Evolutionary conservation across 2,113 vertebrate species (phyloP), one percentile per base, ranked within the genome.

Genomic region (Rhinogobius similis): DNA sequence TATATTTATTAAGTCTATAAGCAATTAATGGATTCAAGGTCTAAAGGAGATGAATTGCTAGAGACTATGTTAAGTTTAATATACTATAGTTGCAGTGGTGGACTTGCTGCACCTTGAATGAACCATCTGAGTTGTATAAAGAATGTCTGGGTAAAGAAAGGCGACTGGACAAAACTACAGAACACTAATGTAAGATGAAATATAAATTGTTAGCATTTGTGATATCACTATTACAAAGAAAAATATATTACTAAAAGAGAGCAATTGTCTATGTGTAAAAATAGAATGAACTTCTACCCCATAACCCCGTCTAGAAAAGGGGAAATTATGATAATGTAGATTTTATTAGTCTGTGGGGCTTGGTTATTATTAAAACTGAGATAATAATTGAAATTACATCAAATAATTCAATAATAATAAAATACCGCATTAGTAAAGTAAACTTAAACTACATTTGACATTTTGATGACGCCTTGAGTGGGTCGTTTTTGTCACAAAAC

Each of bases 401-500:
- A 14, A 56, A 56, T 52, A 5, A 55, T 12, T 14, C 16, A 50
- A 38, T 36, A 6, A 23, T 21, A 48, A 14, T 69, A 43, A 73
- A 36, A 61, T 38, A 10, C 20, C 6, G 10, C 20, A 38, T 61
- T 8, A 61, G 29, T 32, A 61, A 56, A 63, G 24, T 26, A 38
- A 7, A 14, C 8, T 43, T 13, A 20, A 14, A 44, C 21, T 38
- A 43, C 55, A 32, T 36, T 14, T 64, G 39, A 58, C 68, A 26
- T 53, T 32, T 16, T 59, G 64, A 68, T 68, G 48, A 32, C 39
- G 13, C 27, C 10, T 18, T 68, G 52, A 59, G 46, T 50, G 18
- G 41, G 71, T 73, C 67, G 56, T 72, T 48, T 68, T 65, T 65
- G 75, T 75, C 63, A 76, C 20, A 36, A 62, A 32, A 74, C 67